Percentiles rank a stretch among this genome's conserved stretches.
These are phyloP conservation scores for Brachynemurus nebulosus DNA, from an alignment of 2,888 invertebrate genomes.

Conservation along the genomic window DNA sequence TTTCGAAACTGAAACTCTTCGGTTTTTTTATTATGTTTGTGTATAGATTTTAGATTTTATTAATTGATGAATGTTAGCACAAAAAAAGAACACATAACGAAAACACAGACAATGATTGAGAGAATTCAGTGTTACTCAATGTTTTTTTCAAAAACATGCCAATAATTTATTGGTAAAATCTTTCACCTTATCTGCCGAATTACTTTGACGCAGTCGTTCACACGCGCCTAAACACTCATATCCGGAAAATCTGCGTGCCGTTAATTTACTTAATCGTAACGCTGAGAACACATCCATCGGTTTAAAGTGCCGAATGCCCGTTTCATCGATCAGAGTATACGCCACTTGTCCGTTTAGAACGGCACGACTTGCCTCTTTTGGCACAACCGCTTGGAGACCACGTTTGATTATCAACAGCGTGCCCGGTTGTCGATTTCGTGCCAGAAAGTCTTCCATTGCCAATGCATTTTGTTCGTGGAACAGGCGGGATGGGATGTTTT, in stretches of 20 bases:
- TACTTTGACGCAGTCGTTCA: slow-evolving; percentile 26
- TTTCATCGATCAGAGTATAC: slow-evolving; percentile 63
- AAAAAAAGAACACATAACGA: too few relatives aligned
- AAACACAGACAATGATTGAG: too few relatives aligned
- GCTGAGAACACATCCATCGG: slow-evolving; percentile 62
- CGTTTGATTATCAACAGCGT: slow-evolving; percentile 59
- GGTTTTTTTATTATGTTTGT: too few relatives aligned
- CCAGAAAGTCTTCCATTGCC: slow-evolving; percentile 62
- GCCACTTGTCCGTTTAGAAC: slow-evolving; percentile 61
- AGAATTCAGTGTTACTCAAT: too few relatives aligned
- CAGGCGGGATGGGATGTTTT: slow-evolving; percentile 53
- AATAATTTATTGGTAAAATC: slow-evolving; percentile 6
- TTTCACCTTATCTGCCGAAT: slow-evolving; percentile 9
- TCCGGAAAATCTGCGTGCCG: slow-evolving; percentile 50
- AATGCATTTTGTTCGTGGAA: slow-evolving; percentile 54
- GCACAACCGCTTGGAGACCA: slow-evolving; percentile 60
- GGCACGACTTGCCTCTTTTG: slow-evolving; percentile 57
- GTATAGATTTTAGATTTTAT: too few relatives aligned
- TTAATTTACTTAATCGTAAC: slow-evolving; percentile 48
- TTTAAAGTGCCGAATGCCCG: slow-evolving; percentile 60
- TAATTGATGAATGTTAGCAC: too few relatives aligned
- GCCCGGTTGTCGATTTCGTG: slow-evolving; percentile 42
- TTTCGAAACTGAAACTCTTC: too few relatives aligned
- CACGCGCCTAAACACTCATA: slow-evolving; percentile 44
- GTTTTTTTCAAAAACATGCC: slow-evolving; percentile 9